These are phyloP conservation scores for Vulpes lagopus DNA, from an alignment of 2,113 vertebrate genomes.

Conservation along the genomic window DNA sequence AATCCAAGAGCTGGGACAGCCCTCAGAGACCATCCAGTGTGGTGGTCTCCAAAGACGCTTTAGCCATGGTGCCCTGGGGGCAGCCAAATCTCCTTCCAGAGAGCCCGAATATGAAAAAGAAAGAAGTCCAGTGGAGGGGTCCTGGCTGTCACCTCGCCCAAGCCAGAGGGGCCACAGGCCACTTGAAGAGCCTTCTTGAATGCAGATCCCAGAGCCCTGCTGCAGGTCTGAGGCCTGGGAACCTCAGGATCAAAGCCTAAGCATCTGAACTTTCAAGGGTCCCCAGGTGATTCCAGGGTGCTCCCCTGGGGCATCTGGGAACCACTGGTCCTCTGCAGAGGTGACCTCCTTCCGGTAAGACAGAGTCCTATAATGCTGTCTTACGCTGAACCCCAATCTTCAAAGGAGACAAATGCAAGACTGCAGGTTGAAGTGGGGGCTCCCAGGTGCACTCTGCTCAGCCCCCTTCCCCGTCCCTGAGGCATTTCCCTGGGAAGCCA, in stretches of 20 bases:
- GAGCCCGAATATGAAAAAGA: background rate
- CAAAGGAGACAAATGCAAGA: background rate
- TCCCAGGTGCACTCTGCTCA: background rate
- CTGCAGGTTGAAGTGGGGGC: fast-evolving
- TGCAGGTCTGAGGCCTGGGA: fast-evolving
- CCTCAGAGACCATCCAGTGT: background rate
- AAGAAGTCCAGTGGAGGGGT: background rate
- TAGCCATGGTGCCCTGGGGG: background rate
- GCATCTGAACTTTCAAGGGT: fast-evolving
- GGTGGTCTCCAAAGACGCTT: fast-evolving
- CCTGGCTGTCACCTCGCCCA: background rate
- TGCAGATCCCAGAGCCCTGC: background rate
- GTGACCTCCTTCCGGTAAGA: background rate
- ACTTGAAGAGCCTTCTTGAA: background rate
- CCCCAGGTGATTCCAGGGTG: fast-evolving
- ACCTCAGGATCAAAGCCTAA: fast-evolving
- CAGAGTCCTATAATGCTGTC: fast-evolving
- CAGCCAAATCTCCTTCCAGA: too few species aligned
- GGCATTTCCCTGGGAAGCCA: too few species aligned
- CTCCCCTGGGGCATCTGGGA: fast-evolving
- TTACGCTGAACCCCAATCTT: background rate
- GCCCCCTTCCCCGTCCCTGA: background rate
- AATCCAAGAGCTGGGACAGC: background rate
- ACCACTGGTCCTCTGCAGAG: background rate
- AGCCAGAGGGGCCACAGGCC: fast-evolving